phyloP scores from a whole-genome alignment of 2,113 vertebrate species.

The Hoplias malabaricus region DNA sequence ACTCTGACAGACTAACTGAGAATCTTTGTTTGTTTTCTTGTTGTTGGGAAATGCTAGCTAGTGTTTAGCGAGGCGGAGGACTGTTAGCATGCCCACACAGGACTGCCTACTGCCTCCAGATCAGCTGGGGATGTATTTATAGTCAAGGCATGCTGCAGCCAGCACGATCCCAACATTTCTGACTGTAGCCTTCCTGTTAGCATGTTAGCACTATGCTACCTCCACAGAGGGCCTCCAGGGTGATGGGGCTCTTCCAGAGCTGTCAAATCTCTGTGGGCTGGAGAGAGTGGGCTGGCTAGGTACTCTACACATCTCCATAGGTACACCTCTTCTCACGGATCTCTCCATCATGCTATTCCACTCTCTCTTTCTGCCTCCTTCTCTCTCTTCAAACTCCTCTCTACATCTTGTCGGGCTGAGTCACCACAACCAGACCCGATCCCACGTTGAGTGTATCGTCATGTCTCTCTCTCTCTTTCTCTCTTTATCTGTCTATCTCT shows the following conservation, averaged over 20 bases:
- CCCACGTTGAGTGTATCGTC: neutral
- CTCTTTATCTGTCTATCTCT: conserved; percentile 18
- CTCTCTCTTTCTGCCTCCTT: neutral
- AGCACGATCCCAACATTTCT: conserved; percentile 10
- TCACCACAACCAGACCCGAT: neutral
- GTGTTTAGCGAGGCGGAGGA: neutral
- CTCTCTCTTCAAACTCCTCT: conserved; percentile 9
- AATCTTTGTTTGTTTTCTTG: neutral
- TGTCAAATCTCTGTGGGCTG: neutral
- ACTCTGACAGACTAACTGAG: neutral
- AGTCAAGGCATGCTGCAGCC: neutral
- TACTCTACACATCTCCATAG: neutral
- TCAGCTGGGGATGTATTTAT: conserved; percentile 2
- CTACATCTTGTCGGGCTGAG: neutral
- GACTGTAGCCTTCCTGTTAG: neutral
- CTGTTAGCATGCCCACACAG: conserved; percentile 15
- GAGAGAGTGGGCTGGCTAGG: neutral
- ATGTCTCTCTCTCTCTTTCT: neutral
- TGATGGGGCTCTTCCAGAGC: conserved; percentile 14
- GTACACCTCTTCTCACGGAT: neutral
- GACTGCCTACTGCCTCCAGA: neutral
- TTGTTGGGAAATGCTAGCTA: neutral
- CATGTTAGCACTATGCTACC: neutral
- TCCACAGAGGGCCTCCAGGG: neutral
- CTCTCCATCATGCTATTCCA: neutral